A percentile compares a stretch with the other conserved stretches of the same genome.
These are phyloP conservation scores for Dicrostonyx torquatus DNA, from an alignment of 2,797 vertebrate genomes.

Conservation along the genomic window DNA sequence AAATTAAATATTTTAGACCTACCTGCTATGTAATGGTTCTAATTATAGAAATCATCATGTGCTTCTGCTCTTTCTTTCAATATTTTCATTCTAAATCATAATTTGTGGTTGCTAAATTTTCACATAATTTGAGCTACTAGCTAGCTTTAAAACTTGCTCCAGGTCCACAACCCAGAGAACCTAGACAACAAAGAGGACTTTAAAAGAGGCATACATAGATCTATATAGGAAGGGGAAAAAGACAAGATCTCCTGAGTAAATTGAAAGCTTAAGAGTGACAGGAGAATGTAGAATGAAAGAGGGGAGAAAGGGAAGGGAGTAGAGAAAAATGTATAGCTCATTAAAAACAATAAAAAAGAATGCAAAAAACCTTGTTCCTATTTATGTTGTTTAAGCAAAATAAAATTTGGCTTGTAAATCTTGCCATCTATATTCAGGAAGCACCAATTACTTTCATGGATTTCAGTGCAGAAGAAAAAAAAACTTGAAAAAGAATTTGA, in stretches of 20 bases:
- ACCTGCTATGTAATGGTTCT: not conserved
- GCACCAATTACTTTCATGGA: not conserved
- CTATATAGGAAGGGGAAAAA: too few species aligned
- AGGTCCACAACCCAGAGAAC: not conserved
- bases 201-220: too few species aligned
- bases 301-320: too few species aligned
- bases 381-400: slow-evolving; percentile 1
- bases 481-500: not conserved
- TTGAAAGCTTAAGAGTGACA: accelerated
- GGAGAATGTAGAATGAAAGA: too few species aligned
- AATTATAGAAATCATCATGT: not conserved
- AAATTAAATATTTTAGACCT: not conserved
- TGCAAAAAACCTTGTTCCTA: not conserved
- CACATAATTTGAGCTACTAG: not conserved
- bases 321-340: too few species aligned
- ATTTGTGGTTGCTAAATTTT: slow-evolving; percentile 8
- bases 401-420: not conserved
- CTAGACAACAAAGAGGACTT: too few species aligned
- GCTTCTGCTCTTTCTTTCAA: not conserved
- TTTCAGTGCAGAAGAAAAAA: not conserved
- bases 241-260: too few species aligned
- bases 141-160: not conserved
- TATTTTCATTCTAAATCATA: not conserved
- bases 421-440: not conserved
- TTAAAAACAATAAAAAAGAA: too few species aligned